A percentile compares a stretch with the other conserved stretches of the same genome.
These are phyloP conservation scores for Hippopotamus amphibius DNA, from an alignment of 2,113 vertebrate species.

Conservation along the genomic window DNA sequence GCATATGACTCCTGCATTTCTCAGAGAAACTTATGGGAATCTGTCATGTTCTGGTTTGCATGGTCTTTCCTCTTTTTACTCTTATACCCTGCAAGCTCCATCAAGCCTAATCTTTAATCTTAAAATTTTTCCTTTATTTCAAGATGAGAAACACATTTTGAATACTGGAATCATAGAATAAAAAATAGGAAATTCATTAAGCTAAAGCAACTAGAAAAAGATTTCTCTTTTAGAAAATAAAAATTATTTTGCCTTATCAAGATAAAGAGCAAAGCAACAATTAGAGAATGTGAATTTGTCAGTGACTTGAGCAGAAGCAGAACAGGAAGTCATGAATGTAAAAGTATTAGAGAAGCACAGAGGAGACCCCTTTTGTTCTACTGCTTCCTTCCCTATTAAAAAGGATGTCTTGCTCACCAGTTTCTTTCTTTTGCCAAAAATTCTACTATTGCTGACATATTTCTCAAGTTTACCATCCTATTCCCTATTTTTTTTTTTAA, in stretches of 20 bases:
- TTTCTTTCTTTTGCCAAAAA: neutral
- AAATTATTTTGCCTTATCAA: neutral
- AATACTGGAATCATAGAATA: neutral
- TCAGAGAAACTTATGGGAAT: slow-evolving; percentile 51
- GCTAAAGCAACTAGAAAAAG: neutral
- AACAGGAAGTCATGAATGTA: neutral
- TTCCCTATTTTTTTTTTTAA: neutral
- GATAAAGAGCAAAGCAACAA: neutral
- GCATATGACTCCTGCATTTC: slow-evolving; percentile 68
- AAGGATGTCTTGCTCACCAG: neutral
- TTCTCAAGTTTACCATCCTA: neutral
- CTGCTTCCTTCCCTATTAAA: neutral
- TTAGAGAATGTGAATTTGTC: neutral
- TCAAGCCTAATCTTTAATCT: neutral
- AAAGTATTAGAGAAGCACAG: neutral
- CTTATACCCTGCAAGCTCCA: neutral
- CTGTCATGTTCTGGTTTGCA: neutral
- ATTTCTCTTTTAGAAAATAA: neutral
- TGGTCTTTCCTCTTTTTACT: slow-evolving; percentile 49
- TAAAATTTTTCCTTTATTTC: neutral
- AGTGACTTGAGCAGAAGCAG: neutral
- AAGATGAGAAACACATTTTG: neutral
- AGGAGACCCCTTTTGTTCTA: neutral
- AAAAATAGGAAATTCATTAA: neutral
- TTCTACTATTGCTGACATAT: neutral